Evolutionary conservation across 64 coral and sea anemone genomes (phyloP), one percentile per base, ranked within the genome.

Genomic region (Stichodactyla helianthus): DNA sequence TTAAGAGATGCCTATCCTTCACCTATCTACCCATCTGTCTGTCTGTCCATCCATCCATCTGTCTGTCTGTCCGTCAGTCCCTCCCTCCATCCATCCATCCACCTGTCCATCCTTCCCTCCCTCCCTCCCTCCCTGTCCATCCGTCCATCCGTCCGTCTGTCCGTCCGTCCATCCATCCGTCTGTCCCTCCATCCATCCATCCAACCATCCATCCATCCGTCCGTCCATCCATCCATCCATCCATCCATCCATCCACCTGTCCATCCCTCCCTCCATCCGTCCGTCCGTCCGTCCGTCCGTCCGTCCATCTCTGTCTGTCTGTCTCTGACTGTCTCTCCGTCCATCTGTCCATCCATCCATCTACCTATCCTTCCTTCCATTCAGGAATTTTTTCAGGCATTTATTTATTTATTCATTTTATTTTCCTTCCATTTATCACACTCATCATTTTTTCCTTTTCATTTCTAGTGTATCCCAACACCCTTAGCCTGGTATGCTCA

Each of bases 401-500:
- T 22, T 20, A 25, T 70, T 22, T 20, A 70, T 70, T 6, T 10
- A 70, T 70, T 20, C 65, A 23, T 70, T 7, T 20, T 9, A 22
- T 3, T 20, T 22, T 70, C 22, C n/a, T 22, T 70, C 19, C n/a
- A n/a, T 70, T 7, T 7, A 25, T 70, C 22, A 58, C 13, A 18
- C 5, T 18, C 64, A 70, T 70, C 64, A 70, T 70, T 19, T 20
- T 22, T 70, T 19, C n/a, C 6, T 25, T 19, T 5, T 70, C 4
- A n/a, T 70, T 17, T 23, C n/a, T 62, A 58, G 56, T 58, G 9
- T 58, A 58, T 58, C 8, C 9, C 15, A 11, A 11, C 15, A 58
- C 56, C 15, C 56, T 58, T 97, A 54, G 94, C 94, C 28, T 97
- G 94, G 94, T 97, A 88, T 78, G 82, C 88, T 0, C 95, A 97